These are phyloP conservation scores for Champsocephalus esox DNA, from an alignment of 2,797 vertebrate genomes.

Conservation along the genomic window DNA sequence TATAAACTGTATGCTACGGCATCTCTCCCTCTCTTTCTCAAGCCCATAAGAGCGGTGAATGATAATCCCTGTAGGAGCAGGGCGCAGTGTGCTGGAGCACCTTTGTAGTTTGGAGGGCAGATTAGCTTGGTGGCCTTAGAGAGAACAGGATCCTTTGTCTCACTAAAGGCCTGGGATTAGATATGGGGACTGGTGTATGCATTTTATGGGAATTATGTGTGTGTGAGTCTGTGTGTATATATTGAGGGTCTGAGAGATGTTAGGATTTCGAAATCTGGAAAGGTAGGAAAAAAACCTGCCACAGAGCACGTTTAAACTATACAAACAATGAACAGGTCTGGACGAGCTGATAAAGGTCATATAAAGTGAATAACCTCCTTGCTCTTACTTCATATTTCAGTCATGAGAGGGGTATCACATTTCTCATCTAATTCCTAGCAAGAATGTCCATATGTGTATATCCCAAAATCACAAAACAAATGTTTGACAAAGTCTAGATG, in stretches of 20 bases:
- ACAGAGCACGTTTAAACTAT: not conserved
- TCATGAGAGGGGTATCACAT: too few relatives aligned
- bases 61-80: conserved; percentile 79
- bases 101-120: conserved; percentile 80
- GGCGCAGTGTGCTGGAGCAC: conserved; percentile 62
- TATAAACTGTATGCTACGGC: conserved; percentile 69
- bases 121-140: conserved; percentile 74
- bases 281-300: not conserved
- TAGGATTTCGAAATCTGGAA: not conserved
- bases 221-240: conserved; percentile 19
- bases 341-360: not conserved
- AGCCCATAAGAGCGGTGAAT: conserved; percentile 70
- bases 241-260: not conserved
- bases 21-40: conserved; percentile 37
- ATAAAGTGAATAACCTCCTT: not conserved
- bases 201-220: conserved; percentile 56
- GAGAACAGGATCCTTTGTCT: conserved; percentile 79
- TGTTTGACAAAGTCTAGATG: not conserved
- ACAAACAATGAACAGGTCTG: not conserved
- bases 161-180: conserved; percentile 74
- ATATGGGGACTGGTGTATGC: conserved; percentile 63
- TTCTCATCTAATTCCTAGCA: not conserved
- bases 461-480: not conserved
- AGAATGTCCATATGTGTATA: not conserved
- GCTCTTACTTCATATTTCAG: not conserved